Conservation (phyloP, 2,888 invertebrate genomes). For the Phanerotoma sp. region DNA sequence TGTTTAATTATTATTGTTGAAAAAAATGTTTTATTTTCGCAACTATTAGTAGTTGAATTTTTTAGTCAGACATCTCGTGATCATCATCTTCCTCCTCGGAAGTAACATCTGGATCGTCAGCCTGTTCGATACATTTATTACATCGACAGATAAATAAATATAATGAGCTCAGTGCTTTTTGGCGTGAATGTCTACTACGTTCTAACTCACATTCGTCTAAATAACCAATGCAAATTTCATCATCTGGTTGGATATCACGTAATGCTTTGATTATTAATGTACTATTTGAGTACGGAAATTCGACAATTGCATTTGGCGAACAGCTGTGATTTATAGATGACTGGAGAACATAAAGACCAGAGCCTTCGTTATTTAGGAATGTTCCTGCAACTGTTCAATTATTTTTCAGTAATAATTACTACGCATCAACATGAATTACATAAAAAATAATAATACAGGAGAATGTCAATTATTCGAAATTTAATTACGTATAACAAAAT, state of each 20-base stretch:
- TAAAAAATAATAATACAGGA: too few species aligned
- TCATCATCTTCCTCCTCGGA: constrained; percentile 77
- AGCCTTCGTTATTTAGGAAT: constrained; percentile 91
- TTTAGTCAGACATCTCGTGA: constrained; percentile 51
- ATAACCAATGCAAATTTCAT: constrained; percentile 90
- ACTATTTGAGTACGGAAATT: constrained; percentile 82
- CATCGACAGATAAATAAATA: constrained; percentile 84
- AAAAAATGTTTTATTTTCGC: background rate
- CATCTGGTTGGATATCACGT: constrained; percentile 72
- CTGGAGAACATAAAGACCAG: constrained; percentile 83
- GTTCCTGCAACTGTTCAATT: constrained; percentile 64
- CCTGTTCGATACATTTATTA: constrained; percentile 73
- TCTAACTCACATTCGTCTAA: constrained; percentile 80
- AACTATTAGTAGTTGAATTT: background rate
- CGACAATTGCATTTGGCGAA: constrained; percentile 81
- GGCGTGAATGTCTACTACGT: constrained; percentile 83
- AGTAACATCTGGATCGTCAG: constrained; percentile 76
- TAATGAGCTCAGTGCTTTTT: constrained; percentile 76
- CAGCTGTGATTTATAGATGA: constrained; percentile 94
- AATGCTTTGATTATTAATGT: constrained; percentile 72
- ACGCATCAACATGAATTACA: too few species aligned
- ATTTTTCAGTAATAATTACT: too few species aligned
- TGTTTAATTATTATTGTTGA: background rate
- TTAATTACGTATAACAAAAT: constrained; percentile 37
- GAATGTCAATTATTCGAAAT: too few species aligned